A percentile compares a stretch with the other conserved stretches of the same genome.
Evolutionary conservation across 2,888 invertebrate genomes (phyloP).

Genomic region (Stenichneumon culpator): DNA sequence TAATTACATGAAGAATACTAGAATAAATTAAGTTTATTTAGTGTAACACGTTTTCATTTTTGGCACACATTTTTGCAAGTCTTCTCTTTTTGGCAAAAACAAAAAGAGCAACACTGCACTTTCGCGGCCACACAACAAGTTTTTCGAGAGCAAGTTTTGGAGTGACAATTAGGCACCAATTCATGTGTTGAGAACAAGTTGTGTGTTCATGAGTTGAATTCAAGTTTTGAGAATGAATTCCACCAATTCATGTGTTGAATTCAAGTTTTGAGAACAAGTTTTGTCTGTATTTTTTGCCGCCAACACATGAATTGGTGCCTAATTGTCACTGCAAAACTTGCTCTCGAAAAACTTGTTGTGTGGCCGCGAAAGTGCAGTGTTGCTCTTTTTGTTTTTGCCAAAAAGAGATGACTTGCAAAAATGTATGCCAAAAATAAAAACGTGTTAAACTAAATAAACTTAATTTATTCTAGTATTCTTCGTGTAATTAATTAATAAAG

Average conservation of each 20-base stretch:
- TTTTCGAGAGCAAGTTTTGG: neutral
- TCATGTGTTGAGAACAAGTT: too few species aligned
- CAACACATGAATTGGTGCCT: conserved; percentile 1
- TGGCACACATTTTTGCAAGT: conserved; percentile 10
- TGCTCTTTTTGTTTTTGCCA: neutral
- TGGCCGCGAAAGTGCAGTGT: neutral
- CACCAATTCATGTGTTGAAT: too few species aligned
- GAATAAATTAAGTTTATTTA: neutral
- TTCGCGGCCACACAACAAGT: neutral
- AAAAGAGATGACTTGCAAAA: neutral
- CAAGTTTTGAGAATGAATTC: too few species aligned
- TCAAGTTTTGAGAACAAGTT: too few species aligned
- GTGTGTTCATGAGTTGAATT: too few species aligned
- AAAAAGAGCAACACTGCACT: neutral
- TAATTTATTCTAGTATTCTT: neutral
- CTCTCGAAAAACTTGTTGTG: neutral
- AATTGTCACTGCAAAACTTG: conserved; percentile 5
- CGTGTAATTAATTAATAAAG: neutral
- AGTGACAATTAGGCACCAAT: conserved; percentile 7
- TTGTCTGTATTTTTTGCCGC: neutral
- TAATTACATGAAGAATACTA: conserved; percentile 2
- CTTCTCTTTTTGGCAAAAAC: neutral
- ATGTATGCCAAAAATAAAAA: conserved; percentile 19
- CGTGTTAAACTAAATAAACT: neutral
- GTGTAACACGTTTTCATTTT: neutral